These are phyloP conservation scores for Bubalus kerabau DNA, from an alignment of 2,113 vertebrate species.

Conservation along the genomic window DNA sequence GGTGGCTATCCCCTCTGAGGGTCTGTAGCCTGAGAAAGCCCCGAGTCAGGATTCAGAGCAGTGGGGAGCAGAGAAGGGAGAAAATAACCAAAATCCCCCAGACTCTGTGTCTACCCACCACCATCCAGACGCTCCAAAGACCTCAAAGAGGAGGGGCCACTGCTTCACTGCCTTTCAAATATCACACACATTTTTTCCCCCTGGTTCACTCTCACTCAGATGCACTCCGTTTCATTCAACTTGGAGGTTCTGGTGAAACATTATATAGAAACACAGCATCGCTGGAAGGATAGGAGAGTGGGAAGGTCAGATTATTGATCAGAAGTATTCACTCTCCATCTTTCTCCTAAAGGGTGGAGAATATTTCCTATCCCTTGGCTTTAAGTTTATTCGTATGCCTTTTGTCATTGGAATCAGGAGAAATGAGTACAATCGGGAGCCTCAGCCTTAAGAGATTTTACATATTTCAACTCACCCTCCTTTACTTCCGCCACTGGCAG, in stretches of 20 bases:
- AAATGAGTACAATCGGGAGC: no score
- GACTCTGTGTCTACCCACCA: not conserved
- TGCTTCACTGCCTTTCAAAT: not conserved
- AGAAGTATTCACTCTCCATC: not conserved
- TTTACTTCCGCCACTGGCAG: not conserved
- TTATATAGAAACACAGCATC: not conserved
- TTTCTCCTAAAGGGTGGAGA: not conserved
- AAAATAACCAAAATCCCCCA: fast-evolving
- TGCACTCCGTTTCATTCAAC: not conserved
- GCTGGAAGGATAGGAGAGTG: not conserved
- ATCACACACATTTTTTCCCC: not conserved
- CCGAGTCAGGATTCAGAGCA: fast-evolving
- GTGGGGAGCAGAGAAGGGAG: not conserved
- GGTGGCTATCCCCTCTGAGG: not conserved
- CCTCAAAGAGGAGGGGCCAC: fast-evolving
- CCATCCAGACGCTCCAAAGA: not conserved
- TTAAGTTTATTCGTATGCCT: not conserved
- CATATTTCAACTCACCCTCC: not conserved
- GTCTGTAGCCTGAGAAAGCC: not conserved
- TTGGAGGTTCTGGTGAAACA: not conserved
- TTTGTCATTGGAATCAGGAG: not conserved
- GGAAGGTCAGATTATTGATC: not conserved
- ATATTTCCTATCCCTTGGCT: not conserved
- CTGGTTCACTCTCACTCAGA: not conserved
- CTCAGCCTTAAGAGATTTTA: not conserved